Conservation (phyloP, 2,888 invertebrate species). For the Rhodophaea formosa region DNA sequence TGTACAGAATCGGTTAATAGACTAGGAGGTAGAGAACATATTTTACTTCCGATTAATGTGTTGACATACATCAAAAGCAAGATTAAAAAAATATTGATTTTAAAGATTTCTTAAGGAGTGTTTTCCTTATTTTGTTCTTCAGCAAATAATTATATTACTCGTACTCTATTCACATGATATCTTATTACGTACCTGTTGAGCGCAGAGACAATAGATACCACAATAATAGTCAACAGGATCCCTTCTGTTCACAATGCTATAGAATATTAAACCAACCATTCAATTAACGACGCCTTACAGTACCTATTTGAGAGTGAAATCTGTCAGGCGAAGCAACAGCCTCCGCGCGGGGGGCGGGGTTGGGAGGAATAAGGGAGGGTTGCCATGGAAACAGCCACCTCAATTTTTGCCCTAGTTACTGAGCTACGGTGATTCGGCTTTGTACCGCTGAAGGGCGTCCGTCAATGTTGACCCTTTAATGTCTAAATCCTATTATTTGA, state of each 20-base stretch:
- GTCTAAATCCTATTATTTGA: conserved; percentile 9
- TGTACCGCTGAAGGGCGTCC: conserved; percentile 27
- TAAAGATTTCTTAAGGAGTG: too few relatives aligned
- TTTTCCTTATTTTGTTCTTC: too few relatives aligned
- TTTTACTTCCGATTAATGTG: too few relatives aligned
- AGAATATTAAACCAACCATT: conserved; percentile 29
- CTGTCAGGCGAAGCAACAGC: conserved; percentile 31
- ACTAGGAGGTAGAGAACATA: too few relatives aligned
- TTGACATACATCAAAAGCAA: too few relatives aligned
- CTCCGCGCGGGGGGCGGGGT: conserved; percentile 25
- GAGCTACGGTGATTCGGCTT: conserved; percentile 33
- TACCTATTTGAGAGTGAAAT: conserved; percentile 30
- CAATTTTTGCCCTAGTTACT: conserved; percentile 67
- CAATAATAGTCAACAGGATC: neutral
- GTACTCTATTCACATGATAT: neutral
- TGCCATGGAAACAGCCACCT: conserved; percentile 48
- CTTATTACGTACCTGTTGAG: neutral
- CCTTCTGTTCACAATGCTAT: conserved; percentile 13
- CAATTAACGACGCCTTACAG: conserved; percentile 24
- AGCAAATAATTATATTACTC: too few relatives aligned
- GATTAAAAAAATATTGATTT: too few relatives aligned
- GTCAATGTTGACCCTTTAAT: conserved; percentile 14
- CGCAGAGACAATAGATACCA: neutral
- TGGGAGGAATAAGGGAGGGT: conserved; percentile 38
- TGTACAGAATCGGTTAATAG: too few relatives aligned